Conservation (phyloP, 1,140 invertebrate genomes). For the Heterodera schachtii region DNA sequence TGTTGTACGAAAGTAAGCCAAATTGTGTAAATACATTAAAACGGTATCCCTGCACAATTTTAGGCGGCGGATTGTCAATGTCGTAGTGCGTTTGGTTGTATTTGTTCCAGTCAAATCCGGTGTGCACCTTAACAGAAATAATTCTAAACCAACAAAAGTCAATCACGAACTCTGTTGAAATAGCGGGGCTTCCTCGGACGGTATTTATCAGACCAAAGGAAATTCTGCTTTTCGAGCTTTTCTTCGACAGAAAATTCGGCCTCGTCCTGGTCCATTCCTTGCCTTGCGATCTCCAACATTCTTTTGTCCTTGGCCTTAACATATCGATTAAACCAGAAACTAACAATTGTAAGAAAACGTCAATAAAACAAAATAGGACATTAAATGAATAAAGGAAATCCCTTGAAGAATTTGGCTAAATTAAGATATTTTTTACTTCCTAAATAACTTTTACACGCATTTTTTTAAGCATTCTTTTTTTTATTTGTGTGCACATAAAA, state of each 20-base stretch:
- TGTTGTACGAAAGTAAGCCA: neutral
- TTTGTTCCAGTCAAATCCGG: slow-evolving; percentile 99
- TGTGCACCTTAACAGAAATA: slow-evolving; percentile 67
- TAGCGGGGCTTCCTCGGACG: slow-evolving; percentile 93
- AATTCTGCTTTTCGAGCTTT: slow-evolving; percentile 78
- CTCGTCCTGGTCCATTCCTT: slow-evolving; percentile 74
- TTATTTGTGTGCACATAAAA: no score
- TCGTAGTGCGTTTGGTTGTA: slow-evolving; percentile 99
- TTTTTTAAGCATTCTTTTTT: neutral
- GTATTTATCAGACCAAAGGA: slow-evolving; percentile 97
- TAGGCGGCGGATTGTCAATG: slow-evolving; percentile 99
- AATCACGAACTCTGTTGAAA: slow-evolving; percentile 77
- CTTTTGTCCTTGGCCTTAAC: slow-evolving; percentile 47
- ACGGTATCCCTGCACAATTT: slow-evolving; percentile 99
- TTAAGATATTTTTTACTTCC: neutral
- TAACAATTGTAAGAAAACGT: slow-evolving; percentile 17
- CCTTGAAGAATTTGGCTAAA: slow-evolving; percentile 5
- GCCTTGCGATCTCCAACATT: slow-evolving; percentile 56
- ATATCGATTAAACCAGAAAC: neutral
- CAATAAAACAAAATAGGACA: neutral
- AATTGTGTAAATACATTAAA: slow-evolving; percentile 77
- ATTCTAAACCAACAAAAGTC: neutral
- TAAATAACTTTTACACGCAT: neutral
- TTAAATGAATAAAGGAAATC: no score
- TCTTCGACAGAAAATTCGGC: slow-evolving; percentile 88